These are phyloP conservation scores for Coptodon rendalli DNA, from an alignment of 2,113 vertebrate species.

Conservation along the genomic window DNA sequence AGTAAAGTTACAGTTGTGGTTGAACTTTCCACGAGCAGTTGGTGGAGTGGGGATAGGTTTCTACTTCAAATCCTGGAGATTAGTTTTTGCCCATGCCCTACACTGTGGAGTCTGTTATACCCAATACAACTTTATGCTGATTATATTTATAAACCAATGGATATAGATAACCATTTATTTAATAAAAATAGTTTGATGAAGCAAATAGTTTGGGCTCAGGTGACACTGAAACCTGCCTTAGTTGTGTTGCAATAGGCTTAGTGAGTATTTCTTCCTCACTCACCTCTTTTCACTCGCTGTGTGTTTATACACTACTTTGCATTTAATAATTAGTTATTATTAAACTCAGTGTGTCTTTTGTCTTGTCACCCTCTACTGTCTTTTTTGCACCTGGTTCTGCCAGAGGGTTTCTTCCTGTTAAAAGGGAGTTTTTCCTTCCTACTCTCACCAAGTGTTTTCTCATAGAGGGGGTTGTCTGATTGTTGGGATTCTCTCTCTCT, in stretches of 20 bases:
- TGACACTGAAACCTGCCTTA: background rate
- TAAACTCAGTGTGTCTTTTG: background rate
- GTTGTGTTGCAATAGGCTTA: background rate
- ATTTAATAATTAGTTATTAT: background rate
- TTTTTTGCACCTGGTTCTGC: background rate
- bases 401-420: background rate
- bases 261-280: background rate
- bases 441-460: background rate
- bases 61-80: background rate
- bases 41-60: background rate
- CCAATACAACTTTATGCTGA: background rate
- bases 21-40: conserved; percentile 27
- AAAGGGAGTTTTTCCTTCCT: background rate
- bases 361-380: background rate
- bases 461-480: background rate
- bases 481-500: background rate
- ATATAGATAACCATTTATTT: background rate
- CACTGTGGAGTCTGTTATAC: background rate
- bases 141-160: background rate
- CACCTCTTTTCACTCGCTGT: background rate
- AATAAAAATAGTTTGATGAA: background rate
- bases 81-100: background rate
- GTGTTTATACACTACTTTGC: background rate
- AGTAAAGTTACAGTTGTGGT: conserved; percentile 25
- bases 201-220: background rate